Evolutionary conservation across 2,888 invertebrate species (phyloP).

Genomic region (Hedychridium roseum): DNA sequence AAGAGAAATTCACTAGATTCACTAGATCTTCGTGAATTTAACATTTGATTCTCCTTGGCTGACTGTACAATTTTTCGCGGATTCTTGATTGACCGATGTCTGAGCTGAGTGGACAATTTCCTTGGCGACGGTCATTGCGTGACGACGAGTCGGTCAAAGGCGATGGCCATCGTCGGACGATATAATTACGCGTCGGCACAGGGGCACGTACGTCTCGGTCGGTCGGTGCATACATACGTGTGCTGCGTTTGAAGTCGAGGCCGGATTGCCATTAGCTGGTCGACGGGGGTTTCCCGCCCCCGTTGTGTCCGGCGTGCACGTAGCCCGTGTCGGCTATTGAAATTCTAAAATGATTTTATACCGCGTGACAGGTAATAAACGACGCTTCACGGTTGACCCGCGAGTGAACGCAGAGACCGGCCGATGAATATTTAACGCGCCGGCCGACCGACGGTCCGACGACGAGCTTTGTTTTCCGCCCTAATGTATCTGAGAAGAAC

Average conservation of each 20-base stretch:
- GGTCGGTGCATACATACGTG: slow-evolving; percentile 30
- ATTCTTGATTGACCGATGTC: no score
- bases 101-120: slow-evolving; percentile 50
- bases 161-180: slow-evolving; percentile 53
- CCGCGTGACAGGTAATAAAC: slow-evolving; percentile 59
- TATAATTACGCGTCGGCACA: slow-evolving; percentile 47
- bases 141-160: slow-evolving; percentile 57
- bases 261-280: slow-evolving; percentile 52
- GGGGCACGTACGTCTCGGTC: slow-evolving; percentile 34
- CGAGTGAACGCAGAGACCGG: slow-evolving; percentile 16
- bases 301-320: slow-evolving; percentile 17
- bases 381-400: slow-evolving; percentile 44
- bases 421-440: slow-evolving; percentile 44
- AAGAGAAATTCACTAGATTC: no score
- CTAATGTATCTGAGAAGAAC: no score
- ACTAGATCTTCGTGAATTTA: no score
- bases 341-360: slow-evolving; percentile 60
- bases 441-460: no score
- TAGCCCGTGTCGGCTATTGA: slow-evolving; percentile 46
- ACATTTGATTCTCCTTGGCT: no score
- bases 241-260: slow-evolving; percentile 55
- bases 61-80: no score
- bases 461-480: no score
- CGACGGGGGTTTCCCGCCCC: slow-evolving; percentile 33
- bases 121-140: slow-evolving; percentile 52